A percentile compares a stretch with the other conserved stretches of the same genome.
Evolutionary conservation across 2,888 invertebrate genomes (phyloP).

Genomic region (Serripes groenlandicus): DNA sequence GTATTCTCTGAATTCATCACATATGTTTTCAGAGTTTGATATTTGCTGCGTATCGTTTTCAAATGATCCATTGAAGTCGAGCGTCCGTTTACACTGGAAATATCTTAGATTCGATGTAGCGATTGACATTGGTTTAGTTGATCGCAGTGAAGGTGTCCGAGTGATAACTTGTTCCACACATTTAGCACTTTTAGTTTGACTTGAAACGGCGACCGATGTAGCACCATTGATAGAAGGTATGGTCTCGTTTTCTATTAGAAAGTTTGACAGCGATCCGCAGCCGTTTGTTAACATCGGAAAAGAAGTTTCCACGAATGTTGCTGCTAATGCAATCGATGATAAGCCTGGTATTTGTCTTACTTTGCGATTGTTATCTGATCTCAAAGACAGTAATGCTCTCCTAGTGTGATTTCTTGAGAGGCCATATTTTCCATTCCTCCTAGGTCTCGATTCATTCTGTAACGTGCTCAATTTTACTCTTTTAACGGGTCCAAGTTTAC

Average conservation of each 20-base stretch:
- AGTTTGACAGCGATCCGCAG: not conserved
- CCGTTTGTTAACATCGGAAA: not conserved
- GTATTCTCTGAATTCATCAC: not conserved
- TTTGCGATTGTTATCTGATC: not conserved
- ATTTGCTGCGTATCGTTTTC: not conserved
- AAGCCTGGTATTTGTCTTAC: not conserved
- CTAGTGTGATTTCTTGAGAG: not conserved
- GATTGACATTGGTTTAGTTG: slow-evolving; percentile 14
- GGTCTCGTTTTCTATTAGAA: slow-evolving; percentile 13
- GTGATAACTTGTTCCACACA: slow-evolving; percentile 7
- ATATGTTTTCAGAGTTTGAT: not conserved
- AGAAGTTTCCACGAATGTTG: not conserved
- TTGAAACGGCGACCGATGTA: not conserved
- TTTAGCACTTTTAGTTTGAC: not conserved
- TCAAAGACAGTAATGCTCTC: not conserved
- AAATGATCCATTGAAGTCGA: slow-evolving; percentile 19
- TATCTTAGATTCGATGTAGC: slow-evolving; percentile 33
- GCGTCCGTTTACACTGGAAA: slow-evolving; percentile 37
- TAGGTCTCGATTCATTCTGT: not conserved
- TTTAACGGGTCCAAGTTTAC: slow-evolving; percentile 43
- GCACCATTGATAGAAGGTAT: slow-evolving; percentile 19
- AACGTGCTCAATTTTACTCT: slow-evolving; percentile 9
- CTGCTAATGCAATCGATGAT: not conserved
- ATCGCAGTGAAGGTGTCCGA: slow-evolving; percentile 1
- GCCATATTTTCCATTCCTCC: not conserved